phyloP scores from a whole-genome alignment of 2,888 invertebrate species.

The Escarpia spicata region DNA sequence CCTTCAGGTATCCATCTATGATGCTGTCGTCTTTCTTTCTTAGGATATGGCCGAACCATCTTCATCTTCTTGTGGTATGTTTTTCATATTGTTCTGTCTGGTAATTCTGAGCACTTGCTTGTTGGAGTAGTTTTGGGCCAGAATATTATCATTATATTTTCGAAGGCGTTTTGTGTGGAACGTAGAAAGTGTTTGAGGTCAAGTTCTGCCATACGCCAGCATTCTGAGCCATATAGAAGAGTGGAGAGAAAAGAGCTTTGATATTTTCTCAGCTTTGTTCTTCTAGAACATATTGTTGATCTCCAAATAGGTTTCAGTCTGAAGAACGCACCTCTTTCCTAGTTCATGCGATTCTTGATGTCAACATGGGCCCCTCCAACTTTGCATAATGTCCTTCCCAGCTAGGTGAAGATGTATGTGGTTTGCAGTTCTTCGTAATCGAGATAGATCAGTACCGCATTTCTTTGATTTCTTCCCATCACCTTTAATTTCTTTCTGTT shows the following conservation, averaged over 20 bases:
- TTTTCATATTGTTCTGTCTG: neutral
- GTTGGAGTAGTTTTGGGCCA: constrained; percentile 8
- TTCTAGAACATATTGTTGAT: constrained; percentile 20
- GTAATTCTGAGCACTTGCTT: neutral
- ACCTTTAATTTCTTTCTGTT: neutral
- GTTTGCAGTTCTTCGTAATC: neutral
- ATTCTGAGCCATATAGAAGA: constrained; percentile 8
- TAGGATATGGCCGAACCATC: neutral
- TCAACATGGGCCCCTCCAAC: neutral
- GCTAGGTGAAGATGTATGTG: neutral
- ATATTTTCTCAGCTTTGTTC: neutral
- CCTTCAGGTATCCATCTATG: constrained; percentile 18
- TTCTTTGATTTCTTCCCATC: neutral
- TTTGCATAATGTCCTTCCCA: neutral
- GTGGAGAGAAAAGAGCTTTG: neutral
- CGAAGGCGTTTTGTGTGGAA: neutral
- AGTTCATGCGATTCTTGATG: neutral
- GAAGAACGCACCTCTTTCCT: neutral
- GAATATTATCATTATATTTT: constrained; percentile 18
- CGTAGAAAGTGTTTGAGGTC: neutral
- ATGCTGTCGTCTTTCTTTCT: constrained; percentile 17
- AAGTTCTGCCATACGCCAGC: constrained; percentile 20
- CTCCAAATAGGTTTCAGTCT: constrained; percentile 21
- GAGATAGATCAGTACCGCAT: neutral
- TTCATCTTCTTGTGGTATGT: constrained; percentile 13